Conservation (phyloP, 2,113 vertebrate genomes). For the Madoqua kirkii region DNA sequence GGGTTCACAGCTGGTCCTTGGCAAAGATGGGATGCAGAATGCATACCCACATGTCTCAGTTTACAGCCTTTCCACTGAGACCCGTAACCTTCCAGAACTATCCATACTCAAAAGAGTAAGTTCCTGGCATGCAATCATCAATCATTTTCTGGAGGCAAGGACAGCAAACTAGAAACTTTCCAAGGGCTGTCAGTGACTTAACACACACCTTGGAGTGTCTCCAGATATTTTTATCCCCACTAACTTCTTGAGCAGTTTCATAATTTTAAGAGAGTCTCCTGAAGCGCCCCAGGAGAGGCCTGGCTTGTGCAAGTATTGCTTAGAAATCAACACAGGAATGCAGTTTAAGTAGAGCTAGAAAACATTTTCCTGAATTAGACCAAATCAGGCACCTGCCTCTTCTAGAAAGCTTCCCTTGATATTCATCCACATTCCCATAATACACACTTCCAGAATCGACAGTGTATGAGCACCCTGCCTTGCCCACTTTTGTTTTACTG, state of each 20-base stretch:
- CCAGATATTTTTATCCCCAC: background rate
- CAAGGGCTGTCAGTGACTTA: background rate
- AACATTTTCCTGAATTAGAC: background rate
- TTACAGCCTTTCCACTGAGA: background rate
- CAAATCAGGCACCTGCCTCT: background rate
- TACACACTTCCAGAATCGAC: accelerated
- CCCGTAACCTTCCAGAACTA: background rate
- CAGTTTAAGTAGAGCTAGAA: accelerated
- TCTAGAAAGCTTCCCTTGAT: background rate
- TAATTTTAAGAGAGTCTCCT: background rate
- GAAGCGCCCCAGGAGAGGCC: accelerated
- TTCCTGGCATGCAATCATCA: accelerated
- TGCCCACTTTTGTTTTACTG: accelerated
- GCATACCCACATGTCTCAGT: background rate
- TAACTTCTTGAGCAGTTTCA: background rate
- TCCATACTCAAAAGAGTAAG: accelerated
- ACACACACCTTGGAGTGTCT: accelerated
- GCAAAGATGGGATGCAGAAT: background rate
- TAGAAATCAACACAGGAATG: accelerated
- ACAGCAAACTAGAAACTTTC: background rate
- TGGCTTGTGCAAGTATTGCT: background rate
- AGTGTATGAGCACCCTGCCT: accelerated
- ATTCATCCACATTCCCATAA: accelerated
- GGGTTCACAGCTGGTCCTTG: background rate
- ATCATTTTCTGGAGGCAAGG: background rate